These are phyloP conservation scores for Artemia franciscana DNA, from an alignment of 1,140 invertebrate species.

Conservation along the genomic window DNA sequence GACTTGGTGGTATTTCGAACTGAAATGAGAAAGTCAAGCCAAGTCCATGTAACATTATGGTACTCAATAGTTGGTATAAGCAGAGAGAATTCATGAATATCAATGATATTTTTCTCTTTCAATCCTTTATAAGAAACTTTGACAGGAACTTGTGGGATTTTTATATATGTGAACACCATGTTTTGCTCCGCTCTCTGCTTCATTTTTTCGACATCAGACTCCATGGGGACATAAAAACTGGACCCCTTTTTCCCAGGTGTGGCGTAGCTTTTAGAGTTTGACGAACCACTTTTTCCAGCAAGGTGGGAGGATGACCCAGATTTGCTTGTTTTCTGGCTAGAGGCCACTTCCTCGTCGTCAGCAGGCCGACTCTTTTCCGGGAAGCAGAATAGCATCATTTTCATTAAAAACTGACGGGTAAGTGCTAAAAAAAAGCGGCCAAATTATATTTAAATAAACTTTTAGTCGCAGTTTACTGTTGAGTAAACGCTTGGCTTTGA, in stretches of 20 bases:
- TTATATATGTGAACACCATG: slow-evolving; percentile 94
- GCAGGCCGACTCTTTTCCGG: slow-evolving; percentile 76
- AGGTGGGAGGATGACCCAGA: slow-evolving; percentile 1
- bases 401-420: slow-evolving; percentile 92
- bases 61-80: slow-evolving; percentile 89
- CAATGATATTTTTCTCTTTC: slow-evolving; percentile 94
- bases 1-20: slow-evolving; percentile 81
- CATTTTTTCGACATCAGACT: slow-evolving; percentile 95
- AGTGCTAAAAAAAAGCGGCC: slow-evolving; percentile 30
- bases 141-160: slow-evolving; percentile 89
- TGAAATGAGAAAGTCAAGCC: slow-evolving; percentile 87
- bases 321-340: slow-evolving; percentile 5
- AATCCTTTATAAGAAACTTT: slow-evolving; percentile 89
- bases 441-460: too few relatives aligned
- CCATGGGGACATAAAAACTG: slow-evolving; percentile 59
- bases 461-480: too few relatives aligned
- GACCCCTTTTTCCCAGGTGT: slow-evolving; percentile 46
- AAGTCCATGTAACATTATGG: slow-evolving; percentile 98
- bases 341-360: slow-evolving; percentile 38
- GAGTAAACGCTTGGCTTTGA: too few relatives aligned
- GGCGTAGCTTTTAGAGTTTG: slow-evolving; percentile 22
- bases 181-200: slow-evolving; percentile 95
- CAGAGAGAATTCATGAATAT: slow-evolving; percentile 77
- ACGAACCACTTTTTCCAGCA: slow-evolving; percentile 15
- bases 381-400: slow-evolving; percentile 94